These are phyloP conservation scores for Neodiprion pinetum DNA, from an alignment of 1,140 invertebrate genomes.

Conservation along the genomic window DNA sequence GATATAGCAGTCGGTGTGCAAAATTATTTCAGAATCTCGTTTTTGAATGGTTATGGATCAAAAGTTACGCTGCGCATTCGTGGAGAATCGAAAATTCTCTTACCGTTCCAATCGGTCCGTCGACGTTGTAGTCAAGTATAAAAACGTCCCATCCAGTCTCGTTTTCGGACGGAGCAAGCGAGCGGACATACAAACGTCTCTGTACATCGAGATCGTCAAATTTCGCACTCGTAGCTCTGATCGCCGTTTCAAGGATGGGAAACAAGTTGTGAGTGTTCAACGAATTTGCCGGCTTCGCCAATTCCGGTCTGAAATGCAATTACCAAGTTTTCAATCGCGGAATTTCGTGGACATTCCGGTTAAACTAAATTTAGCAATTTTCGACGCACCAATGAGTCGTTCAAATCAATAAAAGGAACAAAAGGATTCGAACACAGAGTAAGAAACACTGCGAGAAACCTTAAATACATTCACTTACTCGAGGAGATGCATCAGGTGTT, in stretches of 20 bases:
- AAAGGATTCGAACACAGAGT: constrained; percentile 16
- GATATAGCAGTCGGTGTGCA: too few species aligned
- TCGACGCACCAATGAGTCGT: neutral
- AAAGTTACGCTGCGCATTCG: too few species aligned
- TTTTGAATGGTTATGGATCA: too few species aligned
- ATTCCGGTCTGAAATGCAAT: constrained; percentile 74
- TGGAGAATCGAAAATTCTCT: constrained; percentile 23
- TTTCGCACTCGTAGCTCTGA: constrained; percentile 94
- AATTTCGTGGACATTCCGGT: neutral
- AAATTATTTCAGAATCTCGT: too few species aligned
- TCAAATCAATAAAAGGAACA: too few species aligned
- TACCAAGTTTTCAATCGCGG: constrained; percentile 18
- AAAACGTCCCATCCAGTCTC: constrained; percentile 97
- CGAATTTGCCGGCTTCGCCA: constrained; percentile 87
- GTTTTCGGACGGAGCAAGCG: constrained; percentile 78
- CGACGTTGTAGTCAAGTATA: constrained; percentile 90
- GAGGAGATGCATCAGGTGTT: constrained; percentile 89
- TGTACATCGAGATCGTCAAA: constrained; percentile 92
- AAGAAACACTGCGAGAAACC: constrained; percentile 21
- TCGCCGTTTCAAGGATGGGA: constrained; percentile 88
- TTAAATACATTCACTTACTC: constrained; percentile 70
- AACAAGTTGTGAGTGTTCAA: constrained; percentile 89
- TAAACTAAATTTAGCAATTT: constrained; percentile 1
- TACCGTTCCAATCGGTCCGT: constrained; percentile 91
- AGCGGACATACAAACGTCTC: constrained; percentile 83